phyloP scores from a whole-genome alignment of 92 coral and sea anemone genomes.

The Heteractis magnifica region DNA sequence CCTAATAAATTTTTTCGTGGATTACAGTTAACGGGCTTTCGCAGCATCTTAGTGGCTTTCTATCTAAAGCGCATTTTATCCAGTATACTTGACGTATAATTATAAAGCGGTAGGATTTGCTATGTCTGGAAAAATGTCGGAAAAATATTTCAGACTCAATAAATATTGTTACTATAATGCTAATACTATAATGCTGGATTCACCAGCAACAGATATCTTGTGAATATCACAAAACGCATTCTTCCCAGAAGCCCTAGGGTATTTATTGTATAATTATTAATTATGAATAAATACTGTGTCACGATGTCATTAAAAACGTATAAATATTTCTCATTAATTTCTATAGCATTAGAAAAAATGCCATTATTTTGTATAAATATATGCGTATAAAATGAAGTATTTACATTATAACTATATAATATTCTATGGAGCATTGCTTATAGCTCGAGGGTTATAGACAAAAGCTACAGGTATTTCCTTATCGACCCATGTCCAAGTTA shows the following conservation, averaged over 20 bases:
- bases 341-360: not conserved
- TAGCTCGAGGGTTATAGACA: not conserved
- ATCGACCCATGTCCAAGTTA: not conserved
- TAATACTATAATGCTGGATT: not conserved
- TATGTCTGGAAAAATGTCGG: not conserved
- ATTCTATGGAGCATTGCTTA: not conserved
- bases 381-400: too few species aligned
- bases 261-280: not conserved
- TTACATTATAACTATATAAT: not conserved
- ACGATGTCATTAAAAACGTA: not conserved
- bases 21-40: too few species aligned
- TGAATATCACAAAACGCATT: conserved; percentile 2
- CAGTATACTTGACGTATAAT: too few species aligned
- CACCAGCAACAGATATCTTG: conserved; percentile 1
- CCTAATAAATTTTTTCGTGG: too few species aligned
- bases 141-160: not conserved
- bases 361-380: too few species aligned
- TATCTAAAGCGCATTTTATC: too few species aligned
- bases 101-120: too few species aligned
- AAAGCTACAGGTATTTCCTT: not conserved
- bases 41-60: too few species aligned
- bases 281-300: not conserved
- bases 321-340: not conserved
- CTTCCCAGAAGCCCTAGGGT: not conserved
- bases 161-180: not conserved